Evolutionary conservation across 2,113 vertebrate species (phyloP).

Genomic region (Hydrolagus affinis): DNA sequence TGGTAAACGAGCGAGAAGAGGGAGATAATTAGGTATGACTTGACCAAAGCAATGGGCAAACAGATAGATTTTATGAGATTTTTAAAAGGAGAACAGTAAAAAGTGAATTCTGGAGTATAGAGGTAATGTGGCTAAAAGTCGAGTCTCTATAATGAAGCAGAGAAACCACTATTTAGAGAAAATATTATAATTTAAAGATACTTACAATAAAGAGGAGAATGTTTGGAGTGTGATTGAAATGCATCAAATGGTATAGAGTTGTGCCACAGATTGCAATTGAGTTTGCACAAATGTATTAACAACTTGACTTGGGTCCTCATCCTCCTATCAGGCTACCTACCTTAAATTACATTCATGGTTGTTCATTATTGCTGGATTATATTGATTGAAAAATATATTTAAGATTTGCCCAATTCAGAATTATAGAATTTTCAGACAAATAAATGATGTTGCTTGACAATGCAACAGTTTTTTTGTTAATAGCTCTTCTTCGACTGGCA

Average conservation of each 20-base stretch:
- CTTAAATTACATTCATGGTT: neutral
- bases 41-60: too few species aligned
- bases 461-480: neutral
- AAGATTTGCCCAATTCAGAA: neutral
- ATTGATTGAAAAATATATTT: constrained; percentile 3
- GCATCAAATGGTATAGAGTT: neutral
- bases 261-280: neutral
- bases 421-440: neutral
- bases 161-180: neutral
- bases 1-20: too few species aligned
- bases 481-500: neutral
- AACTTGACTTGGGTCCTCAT: neutral
- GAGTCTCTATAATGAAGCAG: neutral
- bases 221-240: neutral
- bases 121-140: neutral
- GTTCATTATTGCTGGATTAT: neutral
- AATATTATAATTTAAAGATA: neutral
- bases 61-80: too few species aligned
- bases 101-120: neutral
- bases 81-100: too few species aligned
- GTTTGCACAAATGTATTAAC: neutral
- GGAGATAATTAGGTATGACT: too few species aligned
- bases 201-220: neutral
- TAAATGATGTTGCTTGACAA: neutral
- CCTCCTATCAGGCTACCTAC: neutral